Evolutionary conservation across 2,113 vertebrate genomes (phyloP).

Genomic region (Indicator indicator): DNA sequence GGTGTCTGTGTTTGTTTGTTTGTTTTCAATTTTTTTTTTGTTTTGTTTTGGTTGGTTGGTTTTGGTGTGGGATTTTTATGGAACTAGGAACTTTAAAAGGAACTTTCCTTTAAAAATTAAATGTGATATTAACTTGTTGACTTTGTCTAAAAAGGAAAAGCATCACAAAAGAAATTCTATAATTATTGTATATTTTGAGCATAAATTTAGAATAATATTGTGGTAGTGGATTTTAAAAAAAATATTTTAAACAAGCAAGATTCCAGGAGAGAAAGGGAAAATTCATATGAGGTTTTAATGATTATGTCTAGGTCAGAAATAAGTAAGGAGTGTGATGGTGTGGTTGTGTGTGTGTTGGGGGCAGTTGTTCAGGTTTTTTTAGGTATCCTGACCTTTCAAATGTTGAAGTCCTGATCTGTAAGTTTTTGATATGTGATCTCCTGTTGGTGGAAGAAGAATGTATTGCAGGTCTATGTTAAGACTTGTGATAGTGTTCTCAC

Average conservation of each 20-base stretch:
- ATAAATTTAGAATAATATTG: background rate
- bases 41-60: too few relatives aligned
- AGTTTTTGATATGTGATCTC: background rate
- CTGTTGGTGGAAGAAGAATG: background rate
- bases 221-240: too few relatives aligned
- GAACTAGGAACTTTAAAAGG: background rate
- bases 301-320: background rate
- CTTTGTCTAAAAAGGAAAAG: background rate
- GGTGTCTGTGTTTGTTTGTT: too few relatives aligned
- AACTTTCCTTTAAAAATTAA: background rate
- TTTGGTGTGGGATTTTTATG: too few relatives aligned
- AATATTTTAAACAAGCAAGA: background rate
- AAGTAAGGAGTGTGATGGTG: background rate
- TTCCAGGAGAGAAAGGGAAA: background rate
- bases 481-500: rapidly evolving
- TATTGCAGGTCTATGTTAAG: background rate
- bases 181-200: background rate
- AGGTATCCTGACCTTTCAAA: background rate
- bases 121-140: rapidly evolving
- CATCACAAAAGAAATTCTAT: background rate
- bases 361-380: background rate
- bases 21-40: too few relatives aligned
- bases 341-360: background rate
- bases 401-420: background rate
- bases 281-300: background rate